Percentiles rank a stretch among this genome's conserved stretches.
Evolutionary conservation across 2,113 vertebrate genomes (phyloP).

Genomic region (Anser brachyrhynchus): DNA sequence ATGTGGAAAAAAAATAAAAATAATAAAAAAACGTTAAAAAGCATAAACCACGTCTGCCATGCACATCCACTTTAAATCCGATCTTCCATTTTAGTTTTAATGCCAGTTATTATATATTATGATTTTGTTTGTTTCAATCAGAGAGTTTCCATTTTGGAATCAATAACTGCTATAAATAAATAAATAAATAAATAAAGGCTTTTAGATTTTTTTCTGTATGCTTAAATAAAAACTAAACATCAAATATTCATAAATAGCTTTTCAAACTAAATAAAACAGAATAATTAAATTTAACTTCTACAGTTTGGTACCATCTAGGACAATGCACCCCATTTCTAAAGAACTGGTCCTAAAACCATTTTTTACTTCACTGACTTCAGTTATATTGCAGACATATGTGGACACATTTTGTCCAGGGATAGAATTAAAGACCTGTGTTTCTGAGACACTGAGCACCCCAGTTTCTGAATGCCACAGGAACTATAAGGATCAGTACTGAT

Average conservation of each 20-base stretch:
- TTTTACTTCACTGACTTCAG: neutral
- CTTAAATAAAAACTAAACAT: neutral
- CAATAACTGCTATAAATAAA: neutral
- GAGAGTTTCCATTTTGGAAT: neutral
- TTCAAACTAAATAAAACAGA: neutral
- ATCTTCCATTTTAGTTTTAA: neutral
- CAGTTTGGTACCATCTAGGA: neutral
- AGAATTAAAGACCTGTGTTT: neutral
- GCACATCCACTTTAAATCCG: neutral
- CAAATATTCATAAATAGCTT: neutral
- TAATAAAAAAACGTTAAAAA: neutral
- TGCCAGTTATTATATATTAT: conserved; percentile 14
- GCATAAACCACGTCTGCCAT: neutral
- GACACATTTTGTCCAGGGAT: neutral
- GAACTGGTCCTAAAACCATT: neutral
- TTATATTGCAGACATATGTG: neutral
- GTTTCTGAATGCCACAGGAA: neutral
- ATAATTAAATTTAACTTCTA: neutral
- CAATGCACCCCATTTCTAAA: neutral
- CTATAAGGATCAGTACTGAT: neutral
- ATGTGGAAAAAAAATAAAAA: neutral
- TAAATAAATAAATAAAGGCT: neutral
- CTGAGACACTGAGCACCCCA: neutral
- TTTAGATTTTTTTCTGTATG: neutral
- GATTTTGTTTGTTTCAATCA: conserved; percentile 45